Evolutionary conservation across 2,113 vertebrate species (phyloP), one percentile per base, ranked within the genome.

Genomic region (Acanthochromis polyacanthus): DNA sequence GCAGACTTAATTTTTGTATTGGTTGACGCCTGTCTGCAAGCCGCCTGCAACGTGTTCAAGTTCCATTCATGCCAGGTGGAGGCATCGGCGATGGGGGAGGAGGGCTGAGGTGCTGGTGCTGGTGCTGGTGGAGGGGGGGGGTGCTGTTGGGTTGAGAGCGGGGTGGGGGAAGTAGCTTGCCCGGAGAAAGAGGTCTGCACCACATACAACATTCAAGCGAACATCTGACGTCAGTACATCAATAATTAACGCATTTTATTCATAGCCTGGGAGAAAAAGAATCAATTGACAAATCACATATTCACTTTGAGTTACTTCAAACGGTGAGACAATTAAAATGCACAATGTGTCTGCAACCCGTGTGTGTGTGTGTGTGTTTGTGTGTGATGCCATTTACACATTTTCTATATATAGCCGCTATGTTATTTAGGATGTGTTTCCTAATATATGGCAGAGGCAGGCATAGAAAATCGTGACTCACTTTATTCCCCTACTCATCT

Each of bases 221-320:
- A 93, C 88, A 81, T 91, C 89, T 96, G 94, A 94, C 92, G 93
- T 95, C 94, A 95, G 93, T 75, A 75, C 93, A 95, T 95, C 90
- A 95, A 96, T 95, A 94, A 95, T 95, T 94, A 93, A 95, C 91
- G 91, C 83, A 74, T 93, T 95, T 95, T 95, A 95, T 96, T 95
- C 94, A 95, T 95, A 95, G 93, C 93, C 93, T 91, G 88, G 81
- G 90, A 89, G 91, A 80, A 88, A 92, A 93, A 91, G 88, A 95
- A 94, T 94, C 93, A 94, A 95, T 95, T 94, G 95, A 94, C 94
- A 94, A 95, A 95, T 95, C 91, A 92, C 91, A 95, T 93, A 95
- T 95, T 95, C 94, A 93, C 94, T 95, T 93, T 93, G 93, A 94
- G 92, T 93, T 93, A 89, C 91, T 94, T 95, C 93, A 94, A 93